Base-by-base conservation (phyloP, 1,140 invertebrate species). In the Magallana gigas region DNA sequence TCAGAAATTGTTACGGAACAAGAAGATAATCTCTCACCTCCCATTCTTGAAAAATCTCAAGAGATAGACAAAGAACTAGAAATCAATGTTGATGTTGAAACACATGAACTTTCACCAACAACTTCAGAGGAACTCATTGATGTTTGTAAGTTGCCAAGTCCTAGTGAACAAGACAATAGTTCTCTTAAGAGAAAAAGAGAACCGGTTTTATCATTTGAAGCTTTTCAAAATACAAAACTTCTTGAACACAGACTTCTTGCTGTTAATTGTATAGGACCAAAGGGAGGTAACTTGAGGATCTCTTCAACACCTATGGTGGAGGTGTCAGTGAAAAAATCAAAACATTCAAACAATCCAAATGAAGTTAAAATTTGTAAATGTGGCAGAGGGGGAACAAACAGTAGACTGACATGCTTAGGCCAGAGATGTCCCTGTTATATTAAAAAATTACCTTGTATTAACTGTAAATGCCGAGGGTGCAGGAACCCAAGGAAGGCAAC, bases 351-450 rank as follows among this genome's bases (percentile, higher is more conserved):
- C n/a, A 59, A 18, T 29, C 23, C 57, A 36, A 58, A 71, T 57
- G 64, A 82, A 29, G 56, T 59, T 56, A 93, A 92, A 87, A 85
- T 97, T 12, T 98, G 98, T 94, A 96, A 97, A 88, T 98, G 98
- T 96, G 98, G 98, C n/a, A 97, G 97, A 95, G 97, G 97, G 18
- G 98, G 97, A 8, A 97, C 96, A 88, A 97, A 97, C 14, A 97
- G 97, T 12, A 98, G 98, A 94, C 94, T 98, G 82, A 98, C 98
- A 0, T 99, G 98, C 95, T 98, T 98, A 94, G 98, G 98, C 4
- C 98, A 98, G 94, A 95, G 98, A 88, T 99, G 98, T 95, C 97
- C 98, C 0, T 99, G 98, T 95, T 99, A 98, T 95, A 85, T 97
- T 97, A 91, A 97, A 96, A 92, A 97, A 97, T 95, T 96, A 64